Evolutionary conservation across 1,140 invertebrate genomes (phyloP).

Genomic region (Pachypeltis micranthus): DNA sequence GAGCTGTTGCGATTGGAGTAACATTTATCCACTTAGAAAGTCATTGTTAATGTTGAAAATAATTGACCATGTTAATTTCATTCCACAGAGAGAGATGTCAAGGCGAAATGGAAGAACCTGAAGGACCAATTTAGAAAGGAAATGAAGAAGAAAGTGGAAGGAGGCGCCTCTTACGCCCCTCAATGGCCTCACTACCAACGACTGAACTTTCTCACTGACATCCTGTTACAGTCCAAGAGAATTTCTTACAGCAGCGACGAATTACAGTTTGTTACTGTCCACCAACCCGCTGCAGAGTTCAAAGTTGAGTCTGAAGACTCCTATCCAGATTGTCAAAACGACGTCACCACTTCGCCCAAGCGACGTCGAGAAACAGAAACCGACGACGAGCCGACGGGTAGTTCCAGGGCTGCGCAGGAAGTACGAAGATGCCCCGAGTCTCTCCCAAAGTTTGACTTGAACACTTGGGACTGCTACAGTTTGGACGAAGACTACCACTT

Average conservation of each 20-base stretch:
- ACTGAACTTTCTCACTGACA: conserved; percentile 1
- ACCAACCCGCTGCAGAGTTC: not conserved
- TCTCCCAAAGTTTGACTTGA: too few species aligned
- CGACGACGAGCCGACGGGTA: too few species aligned
- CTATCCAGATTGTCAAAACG: not conserved
- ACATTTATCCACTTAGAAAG: too few species aligned
- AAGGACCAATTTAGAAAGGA: conserved; percentile 13
- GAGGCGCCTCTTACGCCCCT: not conserved
- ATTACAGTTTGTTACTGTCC: not conserved
- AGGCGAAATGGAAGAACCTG: conserved; percentile 16
- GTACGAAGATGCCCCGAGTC: too few species aligned
- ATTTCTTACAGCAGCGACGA: not conserved
- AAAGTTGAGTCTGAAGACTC: not conserved
- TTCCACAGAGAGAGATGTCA: not conserved
- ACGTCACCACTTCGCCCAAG: conserved; percentile 1
- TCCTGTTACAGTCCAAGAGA: not conserved
- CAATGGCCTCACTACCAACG: not conserved
- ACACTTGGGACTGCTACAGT: not conserved
- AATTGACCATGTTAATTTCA: not conserved
- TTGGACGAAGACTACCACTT: conserved; percentile 13
- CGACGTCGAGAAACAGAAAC: conserved; percentile 10
- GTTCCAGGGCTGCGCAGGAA: too few species aligned
- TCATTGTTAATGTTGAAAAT: too few species aligned
- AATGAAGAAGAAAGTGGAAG: conserved; percentile 9
- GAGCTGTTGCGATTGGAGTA: too few species aligned